phyloP scores from a whole-genome alignment of 2,113 vertebrate species.

The Ifrita kowaldi region DNA sequence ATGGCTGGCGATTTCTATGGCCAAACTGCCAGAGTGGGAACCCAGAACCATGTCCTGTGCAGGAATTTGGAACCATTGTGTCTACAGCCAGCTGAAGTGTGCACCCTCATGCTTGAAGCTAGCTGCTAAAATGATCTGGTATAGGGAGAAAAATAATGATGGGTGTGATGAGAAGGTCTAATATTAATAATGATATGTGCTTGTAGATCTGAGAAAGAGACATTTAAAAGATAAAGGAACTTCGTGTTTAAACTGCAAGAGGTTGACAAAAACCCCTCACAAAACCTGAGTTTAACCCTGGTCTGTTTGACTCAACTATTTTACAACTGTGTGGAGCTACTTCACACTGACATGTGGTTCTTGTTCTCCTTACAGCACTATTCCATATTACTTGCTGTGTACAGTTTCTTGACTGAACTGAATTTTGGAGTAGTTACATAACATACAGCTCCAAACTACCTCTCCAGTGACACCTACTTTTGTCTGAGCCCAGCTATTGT shows the following conservation, averaged over 20 bases:
- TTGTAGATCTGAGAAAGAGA: not conserved
- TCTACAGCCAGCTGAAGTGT: not conserved
- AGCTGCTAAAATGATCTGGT: not conserved
- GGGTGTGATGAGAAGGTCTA: not conserved
- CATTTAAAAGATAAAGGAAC: not conserved
- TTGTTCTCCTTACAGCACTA: not conserved
- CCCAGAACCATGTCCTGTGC: accelerated
- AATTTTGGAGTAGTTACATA: not conserved
- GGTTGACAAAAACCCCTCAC: not conserved
- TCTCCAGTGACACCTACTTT: not conserved
- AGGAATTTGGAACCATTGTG: not conserved
- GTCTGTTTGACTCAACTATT: not conserved
- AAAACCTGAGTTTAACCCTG: not conserved
- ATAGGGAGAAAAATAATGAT: not conserved
- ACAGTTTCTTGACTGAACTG: not conserved
- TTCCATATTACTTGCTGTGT: not conserved
- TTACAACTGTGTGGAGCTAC: not conserved
- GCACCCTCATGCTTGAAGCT: not conserved
- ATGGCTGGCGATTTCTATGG: not conserved
- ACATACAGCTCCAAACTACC: not conserved
- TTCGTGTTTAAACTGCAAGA: not conserved
- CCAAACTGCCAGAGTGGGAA: not conserved
- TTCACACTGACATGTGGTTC: not conserved
- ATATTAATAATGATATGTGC: not conserved
- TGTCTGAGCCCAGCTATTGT: slow-evolving; percentile 45